Base-by-base conservation (phyloP, 2,113 vertebrate genomes). In the Thryonomys swinderianus region DNA sequence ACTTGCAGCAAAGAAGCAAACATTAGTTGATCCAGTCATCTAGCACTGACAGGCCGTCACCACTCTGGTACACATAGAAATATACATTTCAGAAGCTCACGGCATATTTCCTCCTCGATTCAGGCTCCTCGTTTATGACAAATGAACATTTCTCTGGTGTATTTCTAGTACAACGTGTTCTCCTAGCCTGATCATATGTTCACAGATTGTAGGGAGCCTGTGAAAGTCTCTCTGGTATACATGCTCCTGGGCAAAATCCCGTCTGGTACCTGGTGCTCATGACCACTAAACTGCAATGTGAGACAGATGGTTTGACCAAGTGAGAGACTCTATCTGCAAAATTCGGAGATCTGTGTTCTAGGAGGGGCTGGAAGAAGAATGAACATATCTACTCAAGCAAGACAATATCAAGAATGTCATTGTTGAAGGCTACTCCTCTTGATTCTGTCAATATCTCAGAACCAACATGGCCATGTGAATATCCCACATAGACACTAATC, bases 121-220 rank as follows among this genome's bases (percentile, higher is more conserved):
- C 88, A 97, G 97, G 95, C 93, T 95, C 95, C 93, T 92, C 97
- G 59, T 97, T 97, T 97, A 85, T 96, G 94, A 96, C 96, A 96
- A 94, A 92, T 82, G 80, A 93, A 95, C 87, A 98, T 95, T 93
- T 95, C 93, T 97, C 88, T 96, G 67, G 92, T 95, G 94, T 97
- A 97, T 96, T 96, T 97, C 98, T 98, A 97, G 97, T 92, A 97
- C 27, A 96, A 95, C 30, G 85, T 95, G 91, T 97, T 98, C 96
- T 97, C 96, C 92, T 98, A 98, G 96, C 98, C 97, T 95, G 95
- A 98, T 98, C 97, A 97, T 98, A 98, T 98, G 98, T 98, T 98
- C 98, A 97, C 98, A 98, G 97, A 98, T 97, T 94, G 95, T 3
- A 3, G 94, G 95, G 92, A 95, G 97, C 82, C 96, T 97, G 95